These are phyloP conservation scores for Clarias magur DNA, from an alignment of 2,113 vertebrate species.

Conservation along the genomic window DNA sequence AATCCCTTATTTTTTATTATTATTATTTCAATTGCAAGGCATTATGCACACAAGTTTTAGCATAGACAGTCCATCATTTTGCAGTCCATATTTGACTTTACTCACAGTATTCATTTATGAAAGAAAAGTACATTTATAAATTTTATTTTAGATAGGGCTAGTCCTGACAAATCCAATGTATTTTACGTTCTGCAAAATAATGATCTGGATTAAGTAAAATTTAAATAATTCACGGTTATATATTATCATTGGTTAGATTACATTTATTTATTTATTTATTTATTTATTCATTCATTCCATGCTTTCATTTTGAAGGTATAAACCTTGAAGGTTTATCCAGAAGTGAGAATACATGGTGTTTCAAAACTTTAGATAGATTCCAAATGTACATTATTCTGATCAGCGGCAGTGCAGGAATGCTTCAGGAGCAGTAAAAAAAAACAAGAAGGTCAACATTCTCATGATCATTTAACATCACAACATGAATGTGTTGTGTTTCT, in stretches of 20 bases:
- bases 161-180: background rate
- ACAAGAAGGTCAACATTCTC: conserved; percentile 20
- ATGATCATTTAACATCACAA: conserved; percentile 10
- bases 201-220: background rate
- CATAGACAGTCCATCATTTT: background rate
- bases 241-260: background rate
- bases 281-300: background rate
- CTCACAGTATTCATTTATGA: background rate
- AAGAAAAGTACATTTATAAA: background rate
- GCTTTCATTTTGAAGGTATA: background rate
- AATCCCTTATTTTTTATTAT: background rate
- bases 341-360: background rate
- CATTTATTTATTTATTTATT: no score
- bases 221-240: background rate
- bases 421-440: background rate
- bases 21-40: background rate
- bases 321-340: background rate
- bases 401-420: background rate
- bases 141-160: background rate
- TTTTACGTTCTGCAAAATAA: background rate
- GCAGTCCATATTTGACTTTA: background rate
- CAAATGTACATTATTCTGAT: background rate
- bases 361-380: background rate
- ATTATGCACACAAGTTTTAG: background rate
- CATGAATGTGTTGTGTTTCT: background rate